Percentiles rank a stretch among this genome's conserved stretches.
Evolutionary conservation across 2,797 vertebrate species (phyloP).

Genomic region (Lacerta bilineata): DNA sequence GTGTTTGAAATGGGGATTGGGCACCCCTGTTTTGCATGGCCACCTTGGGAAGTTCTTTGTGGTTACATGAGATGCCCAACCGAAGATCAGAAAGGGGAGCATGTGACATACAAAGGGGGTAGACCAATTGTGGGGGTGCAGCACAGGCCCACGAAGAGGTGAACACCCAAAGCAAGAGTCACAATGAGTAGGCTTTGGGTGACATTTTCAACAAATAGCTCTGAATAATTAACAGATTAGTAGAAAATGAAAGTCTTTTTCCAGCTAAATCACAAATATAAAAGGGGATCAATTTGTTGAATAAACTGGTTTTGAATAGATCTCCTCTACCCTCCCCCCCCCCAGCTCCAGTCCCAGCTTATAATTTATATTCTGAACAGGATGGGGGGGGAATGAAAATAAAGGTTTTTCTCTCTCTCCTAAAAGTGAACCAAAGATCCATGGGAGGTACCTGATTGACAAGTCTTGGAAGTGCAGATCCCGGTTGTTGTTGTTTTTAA

Average conservation of each 20-base stretch:
- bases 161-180: conserved; percentile 36
- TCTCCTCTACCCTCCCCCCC: not conserved
- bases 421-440: not conserved
- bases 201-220: not conserved
- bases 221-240: conserved; percentile 46
- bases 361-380: conserved; percentile 36
- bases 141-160: conserved; percentile 22
- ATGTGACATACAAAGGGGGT: conserved; percentile 41
- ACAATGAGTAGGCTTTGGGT: conserved; percentile 11
- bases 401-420: conserved; percentile 23
- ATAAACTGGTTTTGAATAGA: conserved; percentile 34
- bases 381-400: conserved; percentile 23
- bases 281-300: conserved; percentile 33
- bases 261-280: conserved; percentile 44
- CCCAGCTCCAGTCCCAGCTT: conserved; percentile 14
- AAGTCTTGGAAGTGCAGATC: conserved; percentile 32
- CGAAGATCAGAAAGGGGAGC: conserved; percentile 32
- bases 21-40: conserved; percentile 31
- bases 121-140: conserved; percentile 27
- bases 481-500: not conserved
- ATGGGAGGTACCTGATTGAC: conserved; percentile 31
- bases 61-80: conserved; percentile 47
- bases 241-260: conserved; percentile 48
- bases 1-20: not conserved
- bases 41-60: conserved; percentile 61